A percentile compares a stretch with the other conserved stretches of the same genome.
phyloP scores from a whole-genome alignment of 2,888 invertebrate species.

The Aspidapion aeneum region DNA sequence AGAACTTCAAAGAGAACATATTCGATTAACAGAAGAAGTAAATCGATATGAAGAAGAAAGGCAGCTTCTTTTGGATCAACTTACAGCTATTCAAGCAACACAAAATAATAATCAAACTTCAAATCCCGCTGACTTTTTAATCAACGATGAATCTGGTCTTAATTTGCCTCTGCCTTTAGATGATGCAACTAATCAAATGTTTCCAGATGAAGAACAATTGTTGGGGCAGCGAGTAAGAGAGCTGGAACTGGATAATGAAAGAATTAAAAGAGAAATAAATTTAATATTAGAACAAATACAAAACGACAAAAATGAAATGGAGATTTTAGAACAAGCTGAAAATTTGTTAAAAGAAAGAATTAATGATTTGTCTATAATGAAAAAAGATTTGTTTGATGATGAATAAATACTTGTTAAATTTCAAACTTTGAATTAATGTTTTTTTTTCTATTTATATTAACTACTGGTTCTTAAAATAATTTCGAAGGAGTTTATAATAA shows the following conservation, averaged over 20 bases:
- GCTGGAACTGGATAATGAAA: constrained; percentile 29
- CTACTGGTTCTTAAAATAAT: not conserved
- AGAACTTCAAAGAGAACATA: not conserved
- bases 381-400: not conserved
- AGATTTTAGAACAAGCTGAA: not conserved
- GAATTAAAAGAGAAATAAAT: constrained; percentile 26
- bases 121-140: constrained; percentile 24
- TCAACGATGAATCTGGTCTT: constrained; percentile 24
- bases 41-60: constrained; percentile 24
- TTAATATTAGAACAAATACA: constrained; percentile 21
- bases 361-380: not conserved
- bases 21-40: constrained; percentile 19
- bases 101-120: not conserved
- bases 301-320: constrained; percentile 15
- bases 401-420: not conserved
- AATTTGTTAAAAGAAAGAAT: not conserved
- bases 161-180: constrained; percentile 14
- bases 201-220: constrained; percentile 26
- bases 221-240: constrained; percentile 29
- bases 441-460: not conserved
- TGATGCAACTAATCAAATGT: constrained; percentile 32
- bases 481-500: not conserved
- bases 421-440: not conserved
- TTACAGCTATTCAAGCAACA: constrained; percentile 13
- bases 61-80: constrained; percentile 17